Evolutionary conservation across 2,797 vertebrate species (phyloP).

Genomic region (Kryptopterus vitreolus): DNA sequence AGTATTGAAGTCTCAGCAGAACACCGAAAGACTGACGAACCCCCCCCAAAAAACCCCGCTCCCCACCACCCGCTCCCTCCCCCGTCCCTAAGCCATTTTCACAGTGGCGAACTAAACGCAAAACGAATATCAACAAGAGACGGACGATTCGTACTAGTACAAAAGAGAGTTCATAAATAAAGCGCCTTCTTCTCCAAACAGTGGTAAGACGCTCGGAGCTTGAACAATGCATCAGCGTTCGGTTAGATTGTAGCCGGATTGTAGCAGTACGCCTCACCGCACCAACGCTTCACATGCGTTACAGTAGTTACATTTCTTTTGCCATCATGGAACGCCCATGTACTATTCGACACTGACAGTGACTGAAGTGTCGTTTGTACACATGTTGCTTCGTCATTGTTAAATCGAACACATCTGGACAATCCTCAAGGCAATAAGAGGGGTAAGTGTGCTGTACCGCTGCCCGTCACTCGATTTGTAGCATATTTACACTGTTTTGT

Average conservation of each 20-base stretch:
- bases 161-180: slow-evolving; percentile 50
- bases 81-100: slow-evolving; percentile 50
- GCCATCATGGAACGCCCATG: slow-evolving; percentile 21
- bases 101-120: slow-evolving; percentile 60
- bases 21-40: slow-evolving; percentile 51
- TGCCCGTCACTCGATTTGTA: not conserved
- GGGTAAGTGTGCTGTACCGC: not conserved
- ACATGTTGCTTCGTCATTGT: not conserved
- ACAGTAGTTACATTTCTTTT: slow-evolving; percentile 23
- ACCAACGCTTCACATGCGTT: slow-evolving; percentile 20
- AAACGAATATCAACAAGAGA: slow-evolving; percentile 46
- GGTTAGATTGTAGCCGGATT: slow-evolving; percentile 19
- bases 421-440: not conserved
- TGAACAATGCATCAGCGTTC: not conserved
- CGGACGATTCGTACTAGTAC: slow-evolving; percentile 48
- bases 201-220: slow-evolving; percentile 29
- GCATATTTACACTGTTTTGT: not conserved
- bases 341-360: not conserved
- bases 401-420: not conserved
- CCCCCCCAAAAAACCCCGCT: no score
- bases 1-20: slow-evolving; percentile 71
- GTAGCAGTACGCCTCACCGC: slow-evolving; percentile 8
- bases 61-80: no score
- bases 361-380: not conserved
- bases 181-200: slow-evolving; percentile 44